Conservation (phyloP, 1,140 invertebrate genomes). For the Manduca sexta region DNA sequence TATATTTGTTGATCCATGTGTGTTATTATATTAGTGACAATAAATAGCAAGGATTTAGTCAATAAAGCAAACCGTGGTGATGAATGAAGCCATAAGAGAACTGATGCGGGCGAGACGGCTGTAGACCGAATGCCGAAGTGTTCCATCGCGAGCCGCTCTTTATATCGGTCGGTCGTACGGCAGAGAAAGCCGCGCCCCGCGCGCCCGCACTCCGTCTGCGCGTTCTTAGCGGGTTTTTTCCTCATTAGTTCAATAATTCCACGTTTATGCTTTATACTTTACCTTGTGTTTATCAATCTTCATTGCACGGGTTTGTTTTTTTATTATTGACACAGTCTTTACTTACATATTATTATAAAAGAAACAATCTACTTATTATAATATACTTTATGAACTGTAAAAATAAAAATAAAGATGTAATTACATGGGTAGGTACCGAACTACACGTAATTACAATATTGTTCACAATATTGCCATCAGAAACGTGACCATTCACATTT, state of each 20-base stretch:
- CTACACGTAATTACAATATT: not conserved
- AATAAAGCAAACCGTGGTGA: constrained; percentile 39
- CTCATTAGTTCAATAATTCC: constrained; percentile 63
- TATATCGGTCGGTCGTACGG: constrained; percentile 57
- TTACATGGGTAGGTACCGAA: too few relatives aligned
- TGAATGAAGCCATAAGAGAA: constrained; percentile 39
- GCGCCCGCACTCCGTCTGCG: constrained; percentile 43
- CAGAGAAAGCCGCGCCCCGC: constrained; percentile 66
- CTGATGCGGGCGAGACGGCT: constrained; percentile 66
- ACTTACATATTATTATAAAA: not conserved
- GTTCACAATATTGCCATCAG: not conserved
- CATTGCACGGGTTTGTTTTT: constrained; percentile 5
- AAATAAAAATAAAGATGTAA: too few relatives aligned
- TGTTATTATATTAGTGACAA: constrained; percentile 54
- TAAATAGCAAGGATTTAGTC: constrained; percentile 26
- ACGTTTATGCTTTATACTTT: constrained; percentile 44
- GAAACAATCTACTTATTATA: too few relatives aligned
- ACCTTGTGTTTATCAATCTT: constrained; percentile 56
- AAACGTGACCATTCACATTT: not conserved
- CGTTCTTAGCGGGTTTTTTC: constrained; percentile 66
- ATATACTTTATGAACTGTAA: too few relatives aligned
- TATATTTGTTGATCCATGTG: constrained; percentile 55
- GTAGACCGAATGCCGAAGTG: constrained; percentile 69
- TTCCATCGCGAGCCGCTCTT: constrained; percentile 62
- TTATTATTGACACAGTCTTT: not conserved